A percentile compares a stretch with the other conserved stretches of the same genome.
Conservation (phyloP, 2,797 vertebrate species). For the Sparus aurata region DNA sequence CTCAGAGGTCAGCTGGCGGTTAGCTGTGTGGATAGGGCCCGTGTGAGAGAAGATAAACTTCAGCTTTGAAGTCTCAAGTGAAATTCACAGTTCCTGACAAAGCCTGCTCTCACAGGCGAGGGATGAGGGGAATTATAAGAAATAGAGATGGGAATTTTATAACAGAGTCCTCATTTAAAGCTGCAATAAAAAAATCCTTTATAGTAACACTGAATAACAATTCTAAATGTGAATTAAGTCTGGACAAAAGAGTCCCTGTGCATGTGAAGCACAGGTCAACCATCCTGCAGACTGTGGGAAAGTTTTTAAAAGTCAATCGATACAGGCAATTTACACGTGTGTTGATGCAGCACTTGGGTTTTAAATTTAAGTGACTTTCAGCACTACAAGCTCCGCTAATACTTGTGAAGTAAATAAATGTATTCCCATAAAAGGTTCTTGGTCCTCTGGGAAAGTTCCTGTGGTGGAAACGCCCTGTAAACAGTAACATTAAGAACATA, state of each 20-base stretch:
- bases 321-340: neutral
- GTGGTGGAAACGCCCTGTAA: neutral
- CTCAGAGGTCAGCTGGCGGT: constrained; percentile 42
- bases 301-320: constrained; percentile 21
- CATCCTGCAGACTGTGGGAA: constrained; percentile 63
- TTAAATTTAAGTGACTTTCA: too few relatives aligned
- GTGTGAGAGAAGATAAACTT: constrained; percentile 22
- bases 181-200: neutral
- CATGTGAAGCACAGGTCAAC: neutral
- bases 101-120: constrained; percentile 13
- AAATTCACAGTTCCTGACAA: constrained; percentile 32
- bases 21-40: constrained; percentile 18
- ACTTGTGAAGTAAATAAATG: neutral
- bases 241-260: neutral
- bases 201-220: neutral
- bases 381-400: neutral
- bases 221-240: neutral
- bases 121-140: neutral
- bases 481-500: neutral
- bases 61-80: constrained; percentile 16
- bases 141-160: neutral
- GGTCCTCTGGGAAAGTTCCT: neutral
- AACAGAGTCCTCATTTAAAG: neutral
- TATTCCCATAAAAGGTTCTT: neutral
- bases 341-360: too few relatives aligned